Conservation (phyloP, 2,888 invertebrate genomes). For the Polydrusus cervinus region DNA sequence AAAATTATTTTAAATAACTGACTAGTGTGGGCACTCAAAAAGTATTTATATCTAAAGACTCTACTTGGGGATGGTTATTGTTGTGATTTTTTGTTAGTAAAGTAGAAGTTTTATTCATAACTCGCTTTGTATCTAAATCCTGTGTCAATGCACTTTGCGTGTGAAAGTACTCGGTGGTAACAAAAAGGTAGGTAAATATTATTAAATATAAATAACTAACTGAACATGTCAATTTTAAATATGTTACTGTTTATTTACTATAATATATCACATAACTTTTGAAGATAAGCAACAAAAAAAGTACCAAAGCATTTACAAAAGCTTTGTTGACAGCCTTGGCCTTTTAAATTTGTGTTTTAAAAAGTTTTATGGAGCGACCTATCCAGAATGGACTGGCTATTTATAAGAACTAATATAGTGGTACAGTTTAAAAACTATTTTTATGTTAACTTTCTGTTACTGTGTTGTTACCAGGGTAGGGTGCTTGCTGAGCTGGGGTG, state of each 20-base stretch:
- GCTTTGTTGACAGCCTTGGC: constrained; percentile 4
- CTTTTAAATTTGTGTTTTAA: constrained; percentile 18
- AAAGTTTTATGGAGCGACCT: not conserved
- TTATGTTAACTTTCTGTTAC: no score
- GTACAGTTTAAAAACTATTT: not conserved
- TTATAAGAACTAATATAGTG: not conserved
- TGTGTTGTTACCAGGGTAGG: no score
- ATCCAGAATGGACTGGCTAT: no score
- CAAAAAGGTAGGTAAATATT: constrained; percentile 33
- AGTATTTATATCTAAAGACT: not conserved
- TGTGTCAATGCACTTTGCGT: constrained; percentile 45
- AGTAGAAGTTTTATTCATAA: constrained; percentile 38
- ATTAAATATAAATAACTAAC: not conserved
- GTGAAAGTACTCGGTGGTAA: constrained; percentile 38
- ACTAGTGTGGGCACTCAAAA: not conserved
- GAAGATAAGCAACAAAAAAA: no score
- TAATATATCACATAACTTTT: no score
- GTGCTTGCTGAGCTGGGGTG: no score
- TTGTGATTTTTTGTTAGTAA: constrained; percentile 17
- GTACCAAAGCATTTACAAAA: no score
- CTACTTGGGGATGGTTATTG: not conserved
- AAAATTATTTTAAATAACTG: constrained; percentile 10
- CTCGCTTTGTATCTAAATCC: constrained; percentile 23
- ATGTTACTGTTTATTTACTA: no score
- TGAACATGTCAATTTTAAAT: no score